phyloP scores from a whole-genome alignment of 1,140 invertebrate genomes.

The Drosophila eugracilis region DNA sequence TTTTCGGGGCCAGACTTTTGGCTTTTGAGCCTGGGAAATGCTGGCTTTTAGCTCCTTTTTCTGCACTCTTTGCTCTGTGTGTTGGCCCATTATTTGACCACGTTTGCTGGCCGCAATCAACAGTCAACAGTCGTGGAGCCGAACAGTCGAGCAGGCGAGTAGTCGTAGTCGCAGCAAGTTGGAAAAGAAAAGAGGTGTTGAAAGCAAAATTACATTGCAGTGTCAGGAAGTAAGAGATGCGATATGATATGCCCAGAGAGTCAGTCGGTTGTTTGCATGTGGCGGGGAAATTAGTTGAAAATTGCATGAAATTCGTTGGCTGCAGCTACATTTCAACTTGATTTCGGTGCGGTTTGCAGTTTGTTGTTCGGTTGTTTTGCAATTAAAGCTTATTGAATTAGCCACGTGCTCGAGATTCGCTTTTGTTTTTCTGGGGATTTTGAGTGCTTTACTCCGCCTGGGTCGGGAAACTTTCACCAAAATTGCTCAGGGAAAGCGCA shows the following conservation, averaged over 20 bases:
- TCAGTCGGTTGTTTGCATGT: conserved; percentile 65
- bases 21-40: conserved; percentile 70
- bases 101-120: conserved; percentile 56
- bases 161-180: no score
- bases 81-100: conserved; percentile 74
- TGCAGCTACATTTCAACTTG: conserved; percentile 53
- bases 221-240: conserved; percentile 77
- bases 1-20: conserved; percentile 63
- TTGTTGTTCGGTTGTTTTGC: conserved; percentile 11
- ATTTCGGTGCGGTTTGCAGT: conserved; percentile 59
- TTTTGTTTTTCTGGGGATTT: conserved; percentile 38
- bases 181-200: conserved; percentile 74
- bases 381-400: conserved; percentile 81
- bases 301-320: conserved; percentile 63
- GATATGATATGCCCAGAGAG: conserved; percentile 65
- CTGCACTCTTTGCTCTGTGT: no score
- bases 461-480: conserved; percentile 48
- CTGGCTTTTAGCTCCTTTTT: no score
- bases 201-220: conserved; percentile 83
- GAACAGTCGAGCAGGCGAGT: conserved; percentile 21
- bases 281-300: conserved; percentile 74
- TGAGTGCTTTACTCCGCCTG: no score
- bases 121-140: conserved; percentile 41
- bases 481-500: conserved; percentile 40
- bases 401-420: conserved; percentile 70